These are phyloP conservation scores for Hemitrygon akajei DNA, from an alignment of 2,797 vertebrate species.

Conservation along the genomic window DNA sequence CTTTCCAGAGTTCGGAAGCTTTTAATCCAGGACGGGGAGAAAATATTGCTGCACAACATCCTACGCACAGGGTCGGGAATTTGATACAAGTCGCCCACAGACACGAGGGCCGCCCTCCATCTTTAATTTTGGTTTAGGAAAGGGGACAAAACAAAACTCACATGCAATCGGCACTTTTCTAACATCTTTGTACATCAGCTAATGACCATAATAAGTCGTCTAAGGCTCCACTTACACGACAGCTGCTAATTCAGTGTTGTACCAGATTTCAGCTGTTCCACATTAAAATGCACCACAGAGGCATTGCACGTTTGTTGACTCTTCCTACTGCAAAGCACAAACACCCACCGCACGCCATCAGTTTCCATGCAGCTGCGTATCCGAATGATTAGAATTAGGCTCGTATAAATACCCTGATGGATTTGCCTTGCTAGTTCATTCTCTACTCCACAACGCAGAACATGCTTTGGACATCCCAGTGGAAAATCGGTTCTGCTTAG, in stretches of 20 bases:
- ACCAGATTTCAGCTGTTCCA: conserved; percentile 36
- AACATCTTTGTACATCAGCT: not conserved
- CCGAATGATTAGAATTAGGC: conserved; percentile 25
- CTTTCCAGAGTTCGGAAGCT: not conserved
- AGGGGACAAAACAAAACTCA: not conserved
- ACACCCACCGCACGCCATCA: conserved; percentile 18
- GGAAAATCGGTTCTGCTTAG: not conserved
- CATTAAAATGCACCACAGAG: conserved; percentile 31
- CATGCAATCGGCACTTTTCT: not conserved
- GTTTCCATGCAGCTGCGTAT: conserved; percentile 30
- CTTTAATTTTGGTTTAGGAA: not conserved
- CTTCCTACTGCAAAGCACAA: conserved; percentile 23
- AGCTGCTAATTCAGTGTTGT: conserved; percentile 33
- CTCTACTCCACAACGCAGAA: not conserved
- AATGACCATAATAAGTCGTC: conserved; percentile 14
- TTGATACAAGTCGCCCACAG: not conserved
- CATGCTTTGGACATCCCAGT: not conserved
- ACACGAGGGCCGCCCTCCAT: not conserved
- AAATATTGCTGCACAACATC: not conserved
- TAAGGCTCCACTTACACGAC: conserved; percentile 15
- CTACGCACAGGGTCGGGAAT: too few species aligned
- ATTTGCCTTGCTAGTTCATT: conserved; percentile 3
- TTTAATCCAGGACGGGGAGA: not conserved
- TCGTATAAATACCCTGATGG: not conserved
- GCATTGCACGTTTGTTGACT: conserved; percentile 35